phyloP scores from a whole-genome alignment of 2,888 invertebrate genomes.

The Cephus nigrinus region DNA sequence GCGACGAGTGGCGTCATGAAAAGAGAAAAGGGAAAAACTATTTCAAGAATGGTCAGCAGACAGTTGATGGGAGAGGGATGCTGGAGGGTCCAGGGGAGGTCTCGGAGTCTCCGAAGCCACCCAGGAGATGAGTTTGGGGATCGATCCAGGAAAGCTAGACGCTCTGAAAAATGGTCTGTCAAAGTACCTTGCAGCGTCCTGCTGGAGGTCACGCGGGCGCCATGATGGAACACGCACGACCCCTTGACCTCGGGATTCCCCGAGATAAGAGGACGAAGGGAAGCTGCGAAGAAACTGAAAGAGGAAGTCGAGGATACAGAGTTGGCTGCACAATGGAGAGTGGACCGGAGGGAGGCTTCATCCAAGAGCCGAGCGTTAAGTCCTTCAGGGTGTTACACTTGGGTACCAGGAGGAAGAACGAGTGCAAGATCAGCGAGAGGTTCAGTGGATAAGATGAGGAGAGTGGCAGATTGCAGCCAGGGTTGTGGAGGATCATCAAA shows the following conservation, averaged over 20 bases:
- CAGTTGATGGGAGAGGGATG: background rate
- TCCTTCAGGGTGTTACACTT: background rate
- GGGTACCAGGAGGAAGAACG: background rate
- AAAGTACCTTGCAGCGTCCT: background rate
- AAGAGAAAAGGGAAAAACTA: background rate
- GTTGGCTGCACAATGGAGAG: background rate
- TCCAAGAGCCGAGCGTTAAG: constrained; percentile 7
- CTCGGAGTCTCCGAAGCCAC: background rate
- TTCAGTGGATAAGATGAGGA: background rate
- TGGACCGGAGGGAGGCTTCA: background rate
- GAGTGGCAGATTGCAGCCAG: constrained; percentile 60
- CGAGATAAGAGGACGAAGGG: background rate
- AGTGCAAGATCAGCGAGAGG: constrained; percentile 24
- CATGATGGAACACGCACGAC: background rate
- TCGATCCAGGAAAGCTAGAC: background rate
- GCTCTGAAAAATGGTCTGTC: background rate
- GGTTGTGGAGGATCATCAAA: constrained; percentile 65
- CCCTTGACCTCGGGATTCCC: background rate
- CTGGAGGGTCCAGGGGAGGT: background rate
- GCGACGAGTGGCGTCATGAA: background rate
- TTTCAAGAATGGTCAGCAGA: background rate
- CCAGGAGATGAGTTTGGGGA: background rate
- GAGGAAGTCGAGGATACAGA: background rate
- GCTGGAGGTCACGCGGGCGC: background rate
- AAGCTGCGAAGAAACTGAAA: background rate